A percentile compares a stretch with the other conserved stretches of the same genome.
These are phyloP conservation scores for Terrapene triunguis DNA, from an alignment of 2,113 vertebrate species.

Conservation along the genomic window DNA sequence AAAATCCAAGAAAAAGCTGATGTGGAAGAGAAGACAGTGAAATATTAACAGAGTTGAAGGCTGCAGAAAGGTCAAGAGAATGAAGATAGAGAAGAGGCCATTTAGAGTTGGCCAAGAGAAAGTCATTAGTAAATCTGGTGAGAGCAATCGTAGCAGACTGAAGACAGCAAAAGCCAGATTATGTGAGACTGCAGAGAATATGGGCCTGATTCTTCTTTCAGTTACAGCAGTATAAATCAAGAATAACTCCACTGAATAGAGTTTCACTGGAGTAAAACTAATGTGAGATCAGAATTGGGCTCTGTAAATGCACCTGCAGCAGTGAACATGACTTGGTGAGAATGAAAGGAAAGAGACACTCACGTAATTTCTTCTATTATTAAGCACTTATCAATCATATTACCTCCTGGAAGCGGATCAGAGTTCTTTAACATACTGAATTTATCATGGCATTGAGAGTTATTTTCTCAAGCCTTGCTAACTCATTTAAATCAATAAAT, in stretches of 20 bases:
- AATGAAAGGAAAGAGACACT: constrained; percentile 9
- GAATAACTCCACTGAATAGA: neutral
- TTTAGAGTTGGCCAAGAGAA: neutral
- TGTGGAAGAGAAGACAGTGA: neutral
- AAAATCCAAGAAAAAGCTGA: neutral
- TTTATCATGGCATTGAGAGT: neutral
- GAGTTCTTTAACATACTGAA: neutral
- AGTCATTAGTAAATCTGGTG: neutral
- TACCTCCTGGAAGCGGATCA: constrained; percentile 13
- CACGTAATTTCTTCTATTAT: constrained; percentile 17
- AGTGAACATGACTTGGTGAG: neutral
- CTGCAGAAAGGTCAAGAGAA: neutral
- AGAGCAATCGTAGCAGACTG: neutral
- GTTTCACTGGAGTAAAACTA: neutral
- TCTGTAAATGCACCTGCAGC: neutral
- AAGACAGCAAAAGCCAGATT: constrained; percentile 12
- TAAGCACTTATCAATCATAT: constrained; percentile 36
- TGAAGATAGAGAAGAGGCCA: neutral
- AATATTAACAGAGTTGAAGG: neutral
- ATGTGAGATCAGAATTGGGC: neutral
- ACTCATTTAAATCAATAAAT: neutral
- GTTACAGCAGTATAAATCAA: neutral
- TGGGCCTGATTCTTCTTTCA: neutral
- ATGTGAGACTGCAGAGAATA: neutral
- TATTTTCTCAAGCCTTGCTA: neutral